These are phyloP conservation scores for Lycophotia porphyrea DNA, from an alignment of 2,888 invertebrate genomes.

Conservation along the genomic window DNA sequence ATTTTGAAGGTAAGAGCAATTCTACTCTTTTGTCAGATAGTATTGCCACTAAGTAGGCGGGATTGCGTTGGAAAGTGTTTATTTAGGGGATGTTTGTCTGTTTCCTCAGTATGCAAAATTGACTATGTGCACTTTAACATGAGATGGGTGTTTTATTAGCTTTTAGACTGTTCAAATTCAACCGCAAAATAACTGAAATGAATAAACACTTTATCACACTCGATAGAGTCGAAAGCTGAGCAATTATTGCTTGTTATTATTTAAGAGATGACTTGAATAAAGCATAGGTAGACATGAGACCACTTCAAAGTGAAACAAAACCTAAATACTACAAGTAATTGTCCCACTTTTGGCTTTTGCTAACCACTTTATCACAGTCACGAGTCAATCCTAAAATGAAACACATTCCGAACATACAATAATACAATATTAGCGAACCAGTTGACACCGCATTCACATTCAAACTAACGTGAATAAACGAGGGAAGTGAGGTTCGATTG, in stretches of 20 bases:
- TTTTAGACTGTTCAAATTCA: constrained; percentile 10
- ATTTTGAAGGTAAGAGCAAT: constrained; percentile 85
- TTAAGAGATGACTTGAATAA: not conserved
- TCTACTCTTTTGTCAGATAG: constrained; percentile 84
- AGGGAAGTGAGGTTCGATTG: constrained; percentile 80
- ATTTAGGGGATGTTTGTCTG: constrained; percentile 75
- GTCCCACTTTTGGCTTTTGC: not conserved
- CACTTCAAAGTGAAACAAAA: not conserved
- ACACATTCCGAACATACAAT: constrained; percentile 25
- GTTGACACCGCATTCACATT: constrained; percentile 76
- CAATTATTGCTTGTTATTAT: not conserved
- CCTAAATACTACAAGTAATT: not conserved
- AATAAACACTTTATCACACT: not conserved
- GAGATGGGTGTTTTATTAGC: constrained; percentile 42
- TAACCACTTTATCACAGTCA: constrained; percentile 10
- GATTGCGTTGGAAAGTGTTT: constrained; percentile 79
- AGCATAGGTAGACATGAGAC: not conserved
- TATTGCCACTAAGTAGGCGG: constrained; percentile 84
- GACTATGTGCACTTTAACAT: constrained; percentile 50
- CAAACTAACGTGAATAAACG: constrained; percentile 80
- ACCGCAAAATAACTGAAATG: not conserved
- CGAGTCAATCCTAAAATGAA: constrained; percentile 5
- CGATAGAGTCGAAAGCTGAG: not conserved
- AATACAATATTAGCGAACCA: constrained; percentile 67
- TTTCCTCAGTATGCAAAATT: constrained; percentile 66